phyloP scores from a whole-genome alignment of 2,888 invertebrate genomes.

The Euzophera pinguis region DNA sequence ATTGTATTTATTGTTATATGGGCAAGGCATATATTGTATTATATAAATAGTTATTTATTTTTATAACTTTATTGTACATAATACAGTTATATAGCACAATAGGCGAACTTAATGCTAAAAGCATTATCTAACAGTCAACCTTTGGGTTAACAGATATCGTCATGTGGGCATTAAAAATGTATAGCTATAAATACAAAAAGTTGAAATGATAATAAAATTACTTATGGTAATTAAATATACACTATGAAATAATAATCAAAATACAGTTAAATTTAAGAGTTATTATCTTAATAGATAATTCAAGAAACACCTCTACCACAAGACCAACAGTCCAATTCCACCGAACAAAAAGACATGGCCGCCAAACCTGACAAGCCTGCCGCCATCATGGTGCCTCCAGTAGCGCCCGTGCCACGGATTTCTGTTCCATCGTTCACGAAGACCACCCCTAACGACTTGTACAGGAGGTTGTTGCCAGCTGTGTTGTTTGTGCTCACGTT shows the following conservation, averaged over 20 bases:
- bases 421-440: slow-evolving; percentile 56
- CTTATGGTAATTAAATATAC: neutral
- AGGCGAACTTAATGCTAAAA: no score
- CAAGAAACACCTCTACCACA: slow-evolving; percentile 46
- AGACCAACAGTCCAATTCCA: slow-evolving; percentile 19
- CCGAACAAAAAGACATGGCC: slow-evolving; percentile 34
- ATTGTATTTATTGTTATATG: no score
- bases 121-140: no score
- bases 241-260: no score
- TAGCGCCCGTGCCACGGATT: slow-evolving; percentile 31
- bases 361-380: slow-evolving; percentile 29
- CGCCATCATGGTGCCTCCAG: slow-evolving; percentile 23
- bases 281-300: slow-evolving; percentile 46
- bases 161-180: no score
- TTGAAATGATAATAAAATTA: neutral
- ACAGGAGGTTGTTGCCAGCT: slow-evolving; percentile 81
- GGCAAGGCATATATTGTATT: no score
- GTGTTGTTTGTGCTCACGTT: slow-evolving; percentile 88
- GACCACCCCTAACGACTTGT: slow-evolving; percentile 65
- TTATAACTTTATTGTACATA: no score
- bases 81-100: no score
- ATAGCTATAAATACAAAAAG: no score
- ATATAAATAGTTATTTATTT: no score
- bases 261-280: no score
- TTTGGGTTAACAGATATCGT: no score